Conservation (phyloP, 1,140 invertebrate species). For the Nebria ingens region DNA sequence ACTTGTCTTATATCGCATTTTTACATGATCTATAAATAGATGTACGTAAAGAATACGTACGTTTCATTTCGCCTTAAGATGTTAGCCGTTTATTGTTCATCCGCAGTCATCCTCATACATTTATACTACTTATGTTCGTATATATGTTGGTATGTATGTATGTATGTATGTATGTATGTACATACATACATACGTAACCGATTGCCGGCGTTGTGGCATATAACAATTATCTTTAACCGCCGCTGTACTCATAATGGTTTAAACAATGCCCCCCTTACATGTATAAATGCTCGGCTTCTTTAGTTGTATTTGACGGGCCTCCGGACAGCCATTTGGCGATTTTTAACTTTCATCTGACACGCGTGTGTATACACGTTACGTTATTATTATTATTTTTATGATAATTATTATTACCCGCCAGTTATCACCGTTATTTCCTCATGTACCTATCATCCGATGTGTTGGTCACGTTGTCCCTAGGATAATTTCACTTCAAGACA, state of each 20-base stretch:
- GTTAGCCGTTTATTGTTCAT: no score
- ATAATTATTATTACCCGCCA: neutral
- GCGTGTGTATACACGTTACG: neutral
- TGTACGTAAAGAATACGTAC: no score
- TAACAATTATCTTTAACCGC: constrained; percentile 4
- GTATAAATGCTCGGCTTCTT: neutral
- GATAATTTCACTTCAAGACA: no score
- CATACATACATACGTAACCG: neutral
- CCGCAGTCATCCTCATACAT: neutral
- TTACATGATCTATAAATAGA: no score
- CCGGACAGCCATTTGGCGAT: neutral
- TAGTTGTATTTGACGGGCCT: constrained; percentile 1
- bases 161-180: constrained; percentile 1
- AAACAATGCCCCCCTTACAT: constrained; percentile 4
- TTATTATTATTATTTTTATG: neutral
- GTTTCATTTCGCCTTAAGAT: no score
- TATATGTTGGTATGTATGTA: neutral
- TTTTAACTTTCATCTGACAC: neutral
- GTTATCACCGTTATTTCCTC: no score
- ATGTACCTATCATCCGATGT: no score
- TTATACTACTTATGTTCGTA: neutral
- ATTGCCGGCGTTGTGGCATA: neutral
- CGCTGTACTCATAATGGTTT: constrained; percentile 3
- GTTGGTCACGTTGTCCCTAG: neutral
- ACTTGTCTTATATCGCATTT: neutral